Evolutionary conservation across 2,113 vertebrate genomes (phyloP).

Genomic region (Nannospalax galili): DNA sequence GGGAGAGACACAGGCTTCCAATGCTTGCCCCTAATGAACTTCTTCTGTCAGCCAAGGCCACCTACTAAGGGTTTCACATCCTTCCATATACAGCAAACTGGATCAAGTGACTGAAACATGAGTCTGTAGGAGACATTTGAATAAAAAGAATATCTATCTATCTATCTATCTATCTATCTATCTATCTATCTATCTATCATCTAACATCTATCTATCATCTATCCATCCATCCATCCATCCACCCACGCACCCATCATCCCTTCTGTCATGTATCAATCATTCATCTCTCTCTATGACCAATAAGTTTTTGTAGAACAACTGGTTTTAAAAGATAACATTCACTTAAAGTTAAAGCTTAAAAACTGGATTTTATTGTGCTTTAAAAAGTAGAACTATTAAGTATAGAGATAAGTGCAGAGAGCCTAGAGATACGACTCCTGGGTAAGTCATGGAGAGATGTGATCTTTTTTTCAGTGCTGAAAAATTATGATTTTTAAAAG

Average conservation of each 20-base stretch:
- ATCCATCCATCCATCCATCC: neutral
- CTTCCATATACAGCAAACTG: neutral
- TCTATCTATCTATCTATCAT: neutral
- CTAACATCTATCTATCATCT: neutral
- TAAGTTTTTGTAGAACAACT: neutral
- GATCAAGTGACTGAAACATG: neutral
- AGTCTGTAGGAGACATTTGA: neutral
- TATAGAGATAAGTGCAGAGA: neutral
- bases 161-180: neutral
- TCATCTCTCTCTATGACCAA: neutral
- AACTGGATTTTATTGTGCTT: neutral
- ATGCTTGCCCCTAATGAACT: no score
- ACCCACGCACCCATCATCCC: neutral
- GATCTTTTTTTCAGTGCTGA: neutral
- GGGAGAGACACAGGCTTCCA: no score
- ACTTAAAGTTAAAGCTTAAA: neutral
- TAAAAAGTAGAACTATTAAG: neutral
- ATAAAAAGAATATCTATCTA: neutral
- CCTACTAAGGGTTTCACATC: neutral
- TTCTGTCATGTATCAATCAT: neutral
- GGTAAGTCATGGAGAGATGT: no score
- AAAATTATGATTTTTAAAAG: neutral
- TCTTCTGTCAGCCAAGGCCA: neutral
- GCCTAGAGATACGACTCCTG: neutral
- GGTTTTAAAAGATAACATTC: neutral